Conservation (phyloP, 1,140 invertebrate genomes). For the Nebria ingens region DNA sequence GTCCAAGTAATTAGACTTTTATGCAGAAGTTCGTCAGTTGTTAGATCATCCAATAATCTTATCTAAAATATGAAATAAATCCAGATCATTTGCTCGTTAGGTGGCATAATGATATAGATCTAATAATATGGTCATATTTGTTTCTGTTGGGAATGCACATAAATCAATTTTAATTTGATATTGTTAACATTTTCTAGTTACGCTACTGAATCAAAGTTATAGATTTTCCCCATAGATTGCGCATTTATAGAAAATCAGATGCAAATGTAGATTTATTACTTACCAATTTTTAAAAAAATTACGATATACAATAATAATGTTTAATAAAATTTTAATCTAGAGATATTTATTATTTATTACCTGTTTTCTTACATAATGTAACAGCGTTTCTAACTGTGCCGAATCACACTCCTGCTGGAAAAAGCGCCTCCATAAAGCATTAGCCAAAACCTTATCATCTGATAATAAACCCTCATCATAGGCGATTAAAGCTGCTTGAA, state of each 20-base stretch:
- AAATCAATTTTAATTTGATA: too few relatives aligned
- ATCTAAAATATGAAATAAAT: conserved; percentile 26
- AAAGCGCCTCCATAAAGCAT: conserved; percentile 73
- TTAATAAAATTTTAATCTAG: conserved; percentile 10
- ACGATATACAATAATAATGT: conserved; percentile 5
- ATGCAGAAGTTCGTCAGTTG: conserved; percentile 32
- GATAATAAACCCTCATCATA: conserved; percentile 76
- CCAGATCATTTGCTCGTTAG: too few relatives aligned
- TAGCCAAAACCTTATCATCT: conserved; percentile 62
- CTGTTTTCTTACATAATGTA: conserved; percentile 62
- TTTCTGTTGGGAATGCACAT: too few relatives aligned
- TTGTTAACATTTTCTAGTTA: too few relatives aligned
- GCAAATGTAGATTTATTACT: too few relatives aligned
- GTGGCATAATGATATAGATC: too few relatives aligned
- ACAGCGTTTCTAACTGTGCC: conserved; percentile 49
- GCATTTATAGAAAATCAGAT: too few relatives aligned
- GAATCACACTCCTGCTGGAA: conserved; percentile 52
- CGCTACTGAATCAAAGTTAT: too few relatives aligned
- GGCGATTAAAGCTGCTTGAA: conserved; percentile 71
- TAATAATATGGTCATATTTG: too few relatives aligned
- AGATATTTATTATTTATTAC: conserved; percentile 30
- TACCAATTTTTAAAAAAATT: too few relatives aligned
- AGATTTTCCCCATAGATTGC: too few relatives aligned
- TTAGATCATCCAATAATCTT: conserved; percentile 34
- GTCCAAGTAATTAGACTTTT: conserved; percentile 34